phyloP scores from a whole-genome alignment of 2,888 invertebrate genomes.

The Keiferia lycopersicella region DNA sequence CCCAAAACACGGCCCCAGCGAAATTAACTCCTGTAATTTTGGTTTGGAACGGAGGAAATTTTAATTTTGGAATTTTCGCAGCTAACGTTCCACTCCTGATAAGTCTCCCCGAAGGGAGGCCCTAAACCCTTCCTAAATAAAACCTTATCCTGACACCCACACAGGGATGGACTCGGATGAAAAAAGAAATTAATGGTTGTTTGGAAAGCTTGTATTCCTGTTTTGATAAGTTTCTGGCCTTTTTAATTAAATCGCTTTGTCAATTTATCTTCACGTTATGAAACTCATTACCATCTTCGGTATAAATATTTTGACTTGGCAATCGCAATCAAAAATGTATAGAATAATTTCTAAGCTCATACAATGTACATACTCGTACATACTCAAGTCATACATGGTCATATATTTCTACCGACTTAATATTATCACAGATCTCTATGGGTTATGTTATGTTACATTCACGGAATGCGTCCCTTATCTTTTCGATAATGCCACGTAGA shows the following conservation, averaged over 20 bases:
- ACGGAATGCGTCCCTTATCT: neutral
- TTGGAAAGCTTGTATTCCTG: neutral
- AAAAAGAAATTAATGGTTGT: slow-evolving; percentile 2
- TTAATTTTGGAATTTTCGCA: slow-evolving; percentile 35
- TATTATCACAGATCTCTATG: too few species aligned
- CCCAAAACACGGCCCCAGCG: slow-evolving; percentile 13
- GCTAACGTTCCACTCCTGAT: slow-evolving; percentile 46
- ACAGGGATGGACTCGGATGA: slow-evolving; percentile 5
- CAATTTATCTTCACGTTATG: neutral
- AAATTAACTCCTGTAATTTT: slow-evolving; percentile 23
- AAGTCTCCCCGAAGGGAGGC: slow-evolving; percentile 43
- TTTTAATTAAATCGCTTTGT: slow-evolving; percentile 4
- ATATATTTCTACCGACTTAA: too few species aligned
- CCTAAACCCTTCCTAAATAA: slow-evolving; percentile 21
- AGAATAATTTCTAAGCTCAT: too few species aligned
- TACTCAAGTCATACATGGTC: too few species aligned
- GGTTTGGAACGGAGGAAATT: slow-evolving; percentile 26
- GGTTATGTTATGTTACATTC: neutral
- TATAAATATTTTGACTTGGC: too few species aligned
- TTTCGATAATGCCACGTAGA: neutral
- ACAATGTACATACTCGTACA: too few species aligned
- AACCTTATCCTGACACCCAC: slow-evolving; percentile 22
- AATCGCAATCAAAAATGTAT: too few species aligned
- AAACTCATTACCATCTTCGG: too few species aligned
- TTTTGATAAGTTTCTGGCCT: slow-evolving; percentile 5